A percentile compares a stretch with the other conserved stretches of the same genome.
Conservation (phyloP, 2,797 vertebrate species). For the Anguilla pacifica region DNA sequence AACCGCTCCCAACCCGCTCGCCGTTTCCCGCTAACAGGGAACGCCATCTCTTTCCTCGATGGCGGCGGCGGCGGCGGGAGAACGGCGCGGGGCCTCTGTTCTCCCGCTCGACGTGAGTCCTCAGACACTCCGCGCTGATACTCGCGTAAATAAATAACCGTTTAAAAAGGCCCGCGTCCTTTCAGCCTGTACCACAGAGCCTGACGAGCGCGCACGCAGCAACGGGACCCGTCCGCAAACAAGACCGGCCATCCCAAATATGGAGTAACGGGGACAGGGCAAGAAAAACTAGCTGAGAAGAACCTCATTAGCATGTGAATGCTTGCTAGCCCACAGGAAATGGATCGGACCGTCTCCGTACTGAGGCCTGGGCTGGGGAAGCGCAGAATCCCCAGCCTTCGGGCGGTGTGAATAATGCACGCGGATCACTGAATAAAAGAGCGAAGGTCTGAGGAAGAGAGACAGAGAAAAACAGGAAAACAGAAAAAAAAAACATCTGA, state of each 20-base stretch:
- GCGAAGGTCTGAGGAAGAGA: neutral
- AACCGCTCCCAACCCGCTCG: slow-evolving; percentile 71
- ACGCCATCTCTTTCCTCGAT: slow-evolving; percentile 66
- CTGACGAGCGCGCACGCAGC: neutral
- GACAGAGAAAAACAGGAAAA: neutral
- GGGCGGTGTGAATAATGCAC: neutral
- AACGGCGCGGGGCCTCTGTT: neutral
- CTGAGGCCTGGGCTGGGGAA: neutral
- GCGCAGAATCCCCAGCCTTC: neutral
- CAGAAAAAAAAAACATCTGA: neutral
- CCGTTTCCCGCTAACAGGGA: slow-evolving; percentile 71
- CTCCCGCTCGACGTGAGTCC: neutral
- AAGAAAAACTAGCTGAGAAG: neutral
- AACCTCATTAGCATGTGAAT: neutral
- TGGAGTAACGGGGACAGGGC: neutral
- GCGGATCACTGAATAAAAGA: neutral
- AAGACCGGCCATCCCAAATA: neutral
- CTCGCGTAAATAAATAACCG: neutral
- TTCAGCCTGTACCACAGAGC: neutral
- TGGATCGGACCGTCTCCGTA: neutral
- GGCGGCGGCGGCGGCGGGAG: slow-evolving; percentile 46
- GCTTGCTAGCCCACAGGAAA: neutral
- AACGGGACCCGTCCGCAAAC: neutral
- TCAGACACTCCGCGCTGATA: neutral
- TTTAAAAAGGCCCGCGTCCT: neutral